These are phyloP conservation scores for Achlya flavicornis DNA, from an alignment of 2,888 invertebrate species.

Conservation along the genomic window DNA sequence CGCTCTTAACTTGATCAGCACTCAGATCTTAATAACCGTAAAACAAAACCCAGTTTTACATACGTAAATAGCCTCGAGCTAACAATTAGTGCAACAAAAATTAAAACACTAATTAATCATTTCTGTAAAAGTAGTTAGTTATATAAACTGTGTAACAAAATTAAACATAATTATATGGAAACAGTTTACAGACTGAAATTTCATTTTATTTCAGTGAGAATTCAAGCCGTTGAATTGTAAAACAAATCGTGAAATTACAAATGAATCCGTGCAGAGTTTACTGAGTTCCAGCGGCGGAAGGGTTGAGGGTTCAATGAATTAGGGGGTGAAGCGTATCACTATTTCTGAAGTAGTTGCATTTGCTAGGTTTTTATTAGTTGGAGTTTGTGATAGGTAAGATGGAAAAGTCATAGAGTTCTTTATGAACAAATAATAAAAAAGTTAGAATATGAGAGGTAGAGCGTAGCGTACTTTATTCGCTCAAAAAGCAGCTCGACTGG, in stretches of 20 bases:
- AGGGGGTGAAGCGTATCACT: not conserved
- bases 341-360: not conserved
- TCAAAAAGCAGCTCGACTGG: no score
- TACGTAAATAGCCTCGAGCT: not conserved
- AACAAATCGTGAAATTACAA: conserved; percentile 10
- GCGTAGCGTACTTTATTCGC: no score
- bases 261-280: conserved; percentile 11
- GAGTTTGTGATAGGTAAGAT: not conserved
- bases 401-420: not conserved
- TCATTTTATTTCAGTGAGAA: conserved; percentile 30
- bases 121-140: not conserved
- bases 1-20: no score
- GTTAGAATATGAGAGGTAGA: no score
- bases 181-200: conserved; percentile 26
- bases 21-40: not conserved
- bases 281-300: not conserved
- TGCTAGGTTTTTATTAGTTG: not conserved
- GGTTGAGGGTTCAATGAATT: conserved; percentile 5
- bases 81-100: not conserved
- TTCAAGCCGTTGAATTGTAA: conserved; percentile 20
- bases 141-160: conserved; percentile 3
- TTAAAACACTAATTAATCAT: not conserved
- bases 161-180: conserved; percentile 21
- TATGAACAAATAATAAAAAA: no score
- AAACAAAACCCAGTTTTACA: not conserved